These are phyloP conservation scores for Dryoscopus gambensis DNA, from an alignment of 2,113 vertebrate species.

Conservation along the genomic window DNA sequence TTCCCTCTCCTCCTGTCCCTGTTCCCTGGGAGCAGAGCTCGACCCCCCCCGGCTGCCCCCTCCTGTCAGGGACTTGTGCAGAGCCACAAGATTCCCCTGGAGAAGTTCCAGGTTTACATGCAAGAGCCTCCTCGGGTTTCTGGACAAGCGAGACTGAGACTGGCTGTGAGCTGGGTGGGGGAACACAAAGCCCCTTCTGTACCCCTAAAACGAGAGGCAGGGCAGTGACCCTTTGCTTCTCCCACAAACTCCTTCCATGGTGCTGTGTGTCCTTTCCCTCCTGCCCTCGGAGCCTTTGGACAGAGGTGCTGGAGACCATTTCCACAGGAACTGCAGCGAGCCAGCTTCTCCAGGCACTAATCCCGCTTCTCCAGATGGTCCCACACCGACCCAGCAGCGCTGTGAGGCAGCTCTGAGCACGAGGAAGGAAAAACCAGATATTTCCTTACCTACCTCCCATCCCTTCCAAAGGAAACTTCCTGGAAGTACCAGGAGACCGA, in stretches of 20 bases:
- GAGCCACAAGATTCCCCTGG: rapidly evolving
- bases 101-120: neutral
- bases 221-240: rapidly evolving
- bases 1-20: neutral
- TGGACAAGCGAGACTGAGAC: neutral
- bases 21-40: neutral
- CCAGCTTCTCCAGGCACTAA: rapidly evolving
- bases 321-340: rapidly evolving
- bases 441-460: neutral
- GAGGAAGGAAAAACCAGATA: rapidly evolving
- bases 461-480: neutral
- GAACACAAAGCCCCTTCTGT: rapidly evolving
- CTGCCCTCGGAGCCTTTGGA: rapidly evolving
- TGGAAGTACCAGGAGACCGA: rapidly evolving
- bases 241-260: rapidly evolving
- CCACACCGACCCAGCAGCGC: neutral
- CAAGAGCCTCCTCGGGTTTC: neutral
- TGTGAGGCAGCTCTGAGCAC: rapidly evolving
- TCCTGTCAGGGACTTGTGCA: neutral
- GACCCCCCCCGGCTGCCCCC: neutral
- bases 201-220: neutral
- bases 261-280: rapidly evolving
- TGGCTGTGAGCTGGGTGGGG: rapidly evolving
- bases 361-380: neutral
- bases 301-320: rapidly evolving